A percentile compares a stretch with the other conserved stretches of the same genome.
Conservation (phyloP, 1,140 invertebrate species). For the Hormaphis cornu region DNA sequence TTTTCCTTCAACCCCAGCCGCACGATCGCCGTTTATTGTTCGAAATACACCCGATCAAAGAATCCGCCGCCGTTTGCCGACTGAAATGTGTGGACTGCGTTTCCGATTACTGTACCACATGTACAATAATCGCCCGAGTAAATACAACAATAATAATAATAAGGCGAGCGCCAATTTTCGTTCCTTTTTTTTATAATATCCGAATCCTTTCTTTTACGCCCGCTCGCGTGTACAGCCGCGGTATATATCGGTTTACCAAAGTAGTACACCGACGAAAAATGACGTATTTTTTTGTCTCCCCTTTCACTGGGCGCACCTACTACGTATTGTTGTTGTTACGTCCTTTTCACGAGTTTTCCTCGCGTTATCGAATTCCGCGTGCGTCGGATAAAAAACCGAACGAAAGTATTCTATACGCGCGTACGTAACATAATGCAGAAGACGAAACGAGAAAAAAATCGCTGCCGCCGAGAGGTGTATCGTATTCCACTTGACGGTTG, state of each 20-base stretch:
- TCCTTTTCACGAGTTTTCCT: slow-evolving; percentile 1
- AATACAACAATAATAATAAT: slow-evolving; percentile 2
- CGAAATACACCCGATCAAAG: slow-evolving; percentile 3
- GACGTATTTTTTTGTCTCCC: background rate
- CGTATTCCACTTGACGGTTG: no score
- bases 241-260: slow-evolving; percentile 31
- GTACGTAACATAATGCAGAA: no score
- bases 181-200: background rate
- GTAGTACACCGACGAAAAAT: slow-evolving; percentile 17
- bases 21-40: background rate
- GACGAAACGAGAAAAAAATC: no score
- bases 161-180: slow-evolving; percentile 11
- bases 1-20: background rate
- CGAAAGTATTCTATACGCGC: no score
- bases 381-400: no score
- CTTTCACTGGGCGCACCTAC: no score
- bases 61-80: background rate
- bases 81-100: no score
- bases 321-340: background rate
- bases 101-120: slow-evolving; percentile 22
- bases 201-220: slow-evolving; percentile 4
- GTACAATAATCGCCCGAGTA: background rate
- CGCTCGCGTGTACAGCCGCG: background rate
- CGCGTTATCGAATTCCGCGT: background rate
- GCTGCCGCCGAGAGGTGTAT: no score